Percentiles rank a stretch among this genome's conserved stretches.
phyloP scores from a whole-genome alignment of 1,140 invertebrate genomes.

The Harlomillsia oculata region DNA sequence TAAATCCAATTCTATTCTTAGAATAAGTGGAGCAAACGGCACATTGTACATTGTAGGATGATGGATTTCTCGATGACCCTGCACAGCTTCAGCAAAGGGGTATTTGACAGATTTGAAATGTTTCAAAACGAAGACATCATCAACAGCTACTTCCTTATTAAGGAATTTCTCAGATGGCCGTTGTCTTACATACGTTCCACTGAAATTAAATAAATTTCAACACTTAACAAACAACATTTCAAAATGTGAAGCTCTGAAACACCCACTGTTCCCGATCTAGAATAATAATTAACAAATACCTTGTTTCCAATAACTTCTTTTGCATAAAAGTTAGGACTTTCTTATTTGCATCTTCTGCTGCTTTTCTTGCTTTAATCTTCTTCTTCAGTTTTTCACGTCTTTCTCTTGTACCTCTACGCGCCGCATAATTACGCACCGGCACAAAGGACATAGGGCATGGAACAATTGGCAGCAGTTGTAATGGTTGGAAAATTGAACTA shows the following conservation, averaged over 20 bases:
- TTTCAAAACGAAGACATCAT: constrained; percentile 56
- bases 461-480: no score
- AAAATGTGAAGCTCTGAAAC: no score
- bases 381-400: constrained; percentile 55
- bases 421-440: constrained; percentile 47
- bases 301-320: no score
- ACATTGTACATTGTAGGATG: constrained; percentile 64
- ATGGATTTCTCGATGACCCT: constrained; percentile 61
- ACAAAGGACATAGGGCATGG: no score
- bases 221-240: constrained; percentile 3
- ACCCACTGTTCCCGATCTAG: no score
- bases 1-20: constrained; percentile 30
- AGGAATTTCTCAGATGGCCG: constrained; percentile 47
- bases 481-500: no score
- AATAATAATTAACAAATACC: no score
- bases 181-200: constrained; percentile 27
- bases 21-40: constrained; percentile 53
- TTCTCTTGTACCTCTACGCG: constrained; percentile 64
- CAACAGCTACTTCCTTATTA: constrained; percentile 47
- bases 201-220: no score
- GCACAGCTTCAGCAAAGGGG: constrained; percentile 59
- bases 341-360: constrained; percentile 57
- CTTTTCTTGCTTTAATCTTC: constrained; percentile 57
- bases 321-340: no score
- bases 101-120: constrained; percentile 55